Evolutionary conservation across 2,113 vertebrate species (phyloP), one percentile per base, ranked within the genome.

Genomic region (Hydrochoerus hydrochaeris): DNA sequence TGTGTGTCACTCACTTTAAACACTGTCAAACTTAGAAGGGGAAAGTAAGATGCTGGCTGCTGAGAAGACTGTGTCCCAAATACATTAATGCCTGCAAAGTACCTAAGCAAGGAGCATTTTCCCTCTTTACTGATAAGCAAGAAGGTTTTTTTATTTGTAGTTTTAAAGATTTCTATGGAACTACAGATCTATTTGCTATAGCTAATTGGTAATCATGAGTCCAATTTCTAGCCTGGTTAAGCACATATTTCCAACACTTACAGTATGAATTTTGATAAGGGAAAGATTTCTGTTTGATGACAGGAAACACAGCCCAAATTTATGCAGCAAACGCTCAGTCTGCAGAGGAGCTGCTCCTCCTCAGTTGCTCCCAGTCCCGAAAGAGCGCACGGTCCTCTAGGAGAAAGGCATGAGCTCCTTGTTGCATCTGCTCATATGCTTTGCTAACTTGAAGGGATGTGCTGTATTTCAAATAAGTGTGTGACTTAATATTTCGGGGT

Each of bases 391-490:
- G 89, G 98, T 97, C 97, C 95, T n/a, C 22, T 90, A 90, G 80
- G 96, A 94, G 91, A 91, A 84, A 95, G 96, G 96, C 97, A 85
- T 96, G 89, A 17, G 80, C 95, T 97, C 67, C 90, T 84, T 88
- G 63, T 90, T 80, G 58, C 11, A 19, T 94, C 97, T 97, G 88
- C 73, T 92, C 95, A n/a, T 95, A 73, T 17, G 98, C 98, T 90
- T 93, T 97, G 95, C 49, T 98, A 96, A 98, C 93, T 97, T 98
- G 97, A 98, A 98, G 97, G 96, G 97, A 98, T 98, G 97, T 98
- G 90, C 94, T 98, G 98, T 98, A 96, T 98, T 98, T 97, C 97
- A 98, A 97, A 95, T 97, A 98, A 98, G 95, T 97, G 97, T 98
- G 82, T 97, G 96, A 96, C 93, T 97, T 98, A 98, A 94, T 97